A percentile compares a stretch with the other conserved stretches of the same genome.
Conservation (phyloP, 2,888 invertebrate species). For the Leuctra nigra region DNA sequence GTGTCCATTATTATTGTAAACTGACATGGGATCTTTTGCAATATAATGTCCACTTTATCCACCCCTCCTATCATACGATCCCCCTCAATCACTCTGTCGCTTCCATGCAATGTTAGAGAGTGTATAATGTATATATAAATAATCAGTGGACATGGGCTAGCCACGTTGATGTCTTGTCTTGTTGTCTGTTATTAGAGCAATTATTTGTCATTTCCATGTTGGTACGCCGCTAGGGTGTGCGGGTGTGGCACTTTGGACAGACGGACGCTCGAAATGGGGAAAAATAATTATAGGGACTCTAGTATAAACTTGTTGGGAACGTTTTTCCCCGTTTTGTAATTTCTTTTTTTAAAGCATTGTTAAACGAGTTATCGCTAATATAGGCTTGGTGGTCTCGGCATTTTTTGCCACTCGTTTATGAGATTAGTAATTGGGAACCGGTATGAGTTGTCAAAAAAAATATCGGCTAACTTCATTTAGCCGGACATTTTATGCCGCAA, state of each 20-base stretch:
- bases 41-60: slow-evolving; percentile 18
- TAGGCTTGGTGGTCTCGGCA: slow-evolving; percentile 5
- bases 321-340: slow-evolving; percentile 5
- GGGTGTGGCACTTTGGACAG: slow-evolving; percentile 12
- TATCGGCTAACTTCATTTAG: slow-evolving; percentile 5
- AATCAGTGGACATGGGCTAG: slow-evolving; percentile 11
- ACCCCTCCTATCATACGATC: slow-evolving; percentile 11
- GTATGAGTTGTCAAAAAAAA: slow-evolving; percentile 13
- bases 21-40: slow-evolving; percentile 8
- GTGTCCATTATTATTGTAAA: slow-evolving; percentile 5
- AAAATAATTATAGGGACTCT: slow-evolving; percentile 14
- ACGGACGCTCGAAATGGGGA: neutral
- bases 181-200: slow-evolving; percentile 24
- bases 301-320: slow-evolving; percentile 10
- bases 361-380: slow-evolving; percentile 10
- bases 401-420: slow-evolving; percentile 3
- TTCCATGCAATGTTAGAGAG: slow-evolving; percentile 4
- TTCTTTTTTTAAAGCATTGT: neutral
- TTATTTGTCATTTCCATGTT: slow-evolving; percentile 28
- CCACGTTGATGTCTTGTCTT: slow-evolving; percentile 27
- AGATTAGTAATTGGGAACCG: slow-evolving; percentile 1
- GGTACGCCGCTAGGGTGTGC: slow-evolving; percentile 21
- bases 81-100: slow-evolving; percentile 10
- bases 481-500: neutral
- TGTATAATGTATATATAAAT: slow-evolving; percentile 6